Percentiles rank a stretch among this genome's conserved stretches.
Evolutionary conservation across 2,113 vertebrate genomes (phyloP).

Genomic region (Pseudopodoces humilis): DNA sequence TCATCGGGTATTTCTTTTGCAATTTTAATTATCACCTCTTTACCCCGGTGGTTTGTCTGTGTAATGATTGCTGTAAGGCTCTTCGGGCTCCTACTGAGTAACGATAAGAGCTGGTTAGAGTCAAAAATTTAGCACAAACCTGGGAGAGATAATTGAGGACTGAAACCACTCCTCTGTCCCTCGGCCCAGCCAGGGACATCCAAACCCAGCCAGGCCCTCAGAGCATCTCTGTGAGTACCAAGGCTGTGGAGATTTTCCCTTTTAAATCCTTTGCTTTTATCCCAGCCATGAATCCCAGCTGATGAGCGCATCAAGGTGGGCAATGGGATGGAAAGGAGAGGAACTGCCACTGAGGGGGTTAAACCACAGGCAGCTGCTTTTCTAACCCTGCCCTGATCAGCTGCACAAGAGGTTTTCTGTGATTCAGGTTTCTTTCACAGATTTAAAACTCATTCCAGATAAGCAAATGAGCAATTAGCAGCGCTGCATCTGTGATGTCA

Average conservation of each 20-base stretch:
- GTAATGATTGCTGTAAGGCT: background rate
- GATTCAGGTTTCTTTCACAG: background rate
- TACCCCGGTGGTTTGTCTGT: background rate
- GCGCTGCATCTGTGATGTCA: background rate
- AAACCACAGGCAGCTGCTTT: background rate
- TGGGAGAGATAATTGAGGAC: background rate
- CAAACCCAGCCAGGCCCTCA: background rate
- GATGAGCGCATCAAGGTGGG: background rate
- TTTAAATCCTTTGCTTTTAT: background rate
- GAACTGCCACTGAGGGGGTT: background rate
- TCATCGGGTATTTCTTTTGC: background rate
- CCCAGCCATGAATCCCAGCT: fast-evolving
- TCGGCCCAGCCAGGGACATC: background rate
- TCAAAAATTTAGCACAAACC: background rate
- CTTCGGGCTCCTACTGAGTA: background rate
- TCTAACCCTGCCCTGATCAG: background rate
- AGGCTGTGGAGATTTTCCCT: fast-evolving
- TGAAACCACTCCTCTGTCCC: background rate
- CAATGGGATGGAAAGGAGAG: background rate
- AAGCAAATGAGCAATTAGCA: slow-evolving; percentile 45
- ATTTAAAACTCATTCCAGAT: background rate
- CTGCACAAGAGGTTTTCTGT: background rate
- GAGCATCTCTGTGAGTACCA: background rate
- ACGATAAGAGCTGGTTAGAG: fast-evolving
- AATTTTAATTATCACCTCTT: slow-evolving; percentile 10